These are phyloP conservation scores for Thunnus thynnus DNA, from an alignment of 2,113 vertebrate species.

Conservation along the genomic window DNA sequence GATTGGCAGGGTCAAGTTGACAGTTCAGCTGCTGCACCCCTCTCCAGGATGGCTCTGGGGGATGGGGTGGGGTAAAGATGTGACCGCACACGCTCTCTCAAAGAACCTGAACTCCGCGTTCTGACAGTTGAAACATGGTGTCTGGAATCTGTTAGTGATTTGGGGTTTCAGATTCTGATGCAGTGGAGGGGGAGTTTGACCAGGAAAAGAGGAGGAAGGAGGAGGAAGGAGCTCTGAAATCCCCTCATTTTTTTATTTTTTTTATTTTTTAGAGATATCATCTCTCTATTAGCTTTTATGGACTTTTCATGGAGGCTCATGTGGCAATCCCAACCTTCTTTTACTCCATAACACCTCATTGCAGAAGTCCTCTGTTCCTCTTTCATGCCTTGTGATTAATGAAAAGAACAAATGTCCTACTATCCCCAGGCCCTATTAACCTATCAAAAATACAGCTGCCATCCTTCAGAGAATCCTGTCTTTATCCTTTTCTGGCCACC, in stretches of 20 bases:
- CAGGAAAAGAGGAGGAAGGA: slow-evolving; percentile 51
- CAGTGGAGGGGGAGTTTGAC: slow-evolving; percentile 52
- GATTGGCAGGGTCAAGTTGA: slow-evolving; percentile 49
- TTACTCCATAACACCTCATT: slow-evolving; percentile 37
- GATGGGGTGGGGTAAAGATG: slow-evolving; percentile 58
- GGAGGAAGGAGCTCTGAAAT: slow-evolving; percentile 59
- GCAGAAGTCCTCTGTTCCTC: slow-evolving; percentile 11
- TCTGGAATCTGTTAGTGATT: slow-evolving; percentile 80
- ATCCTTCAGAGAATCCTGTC: slow-evolving; percentile 34
- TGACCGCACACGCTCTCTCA: slow-evolving; percentile 72
- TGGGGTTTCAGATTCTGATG: slow-evolving; percentile 72
- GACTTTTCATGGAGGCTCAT: slow-evolving; percentile 43
- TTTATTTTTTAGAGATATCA: slow-evolving; percentile 35
- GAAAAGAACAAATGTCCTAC: slow-evolving; percentile 18
- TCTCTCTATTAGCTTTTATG: slow-evolving; percentile 48
- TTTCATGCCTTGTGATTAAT: slow-evolving; percentile 30
- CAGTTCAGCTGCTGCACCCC: slow-evolving; percentile 21
- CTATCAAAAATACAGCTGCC: slow-evolving; percentile 26
- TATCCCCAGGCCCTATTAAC: slow-evolving; percentile 19
- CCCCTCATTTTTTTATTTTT: slow-evolving; percentile 7
- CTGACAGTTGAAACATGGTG: slow-evolving; percentile 72
- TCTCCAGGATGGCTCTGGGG: slow-evolving; percentile 53
- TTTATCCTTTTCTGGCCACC: slow-evolving; percentile 38
- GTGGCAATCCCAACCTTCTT: slow-evolving; percentile 26
- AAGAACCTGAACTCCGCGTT: slow-evolving; percentile 66